A percentile compares a stretch with the other conserved stretches of the same genome.
These are phyloP conservation scores for Epiperipatus broadwayi DNA, from an alignment of 2,888 invertebrate genomes.

Conservation along the genomic window DNA sequence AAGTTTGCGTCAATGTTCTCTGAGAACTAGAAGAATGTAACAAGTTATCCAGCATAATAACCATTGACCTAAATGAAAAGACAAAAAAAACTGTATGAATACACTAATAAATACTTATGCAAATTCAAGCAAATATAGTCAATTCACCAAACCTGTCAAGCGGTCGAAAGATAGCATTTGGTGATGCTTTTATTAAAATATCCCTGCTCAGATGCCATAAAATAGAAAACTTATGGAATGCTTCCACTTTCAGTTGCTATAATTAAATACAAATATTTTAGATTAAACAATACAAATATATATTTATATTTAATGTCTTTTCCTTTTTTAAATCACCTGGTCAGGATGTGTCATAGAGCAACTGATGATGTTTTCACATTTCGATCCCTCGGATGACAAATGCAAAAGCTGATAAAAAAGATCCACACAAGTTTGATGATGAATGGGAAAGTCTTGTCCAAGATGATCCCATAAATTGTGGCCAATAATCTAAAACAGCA, in stretches of 20 bases:
- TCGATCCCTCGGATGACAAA: constrained; percentile 37
- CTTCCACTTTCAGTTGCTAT: constrained; percentile 32
- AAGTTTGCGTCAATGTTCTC: constrained; percentile 46
- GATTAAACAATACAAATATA: too few relatives aligned
- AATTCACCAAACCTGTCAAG: constrained; percentile 49
- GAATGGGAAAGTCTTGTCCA: constrained; percentile 36
- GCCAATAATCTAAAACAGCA: constrained; percentile 40
- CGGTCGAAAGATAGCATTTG: constrained; percentile 28
- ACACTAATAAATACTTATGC: background rate
- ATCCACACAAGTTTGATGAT: constrained; percentile 43
- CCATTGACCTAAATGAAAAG: constrained; percentile 39
- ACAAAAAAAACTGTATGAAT: background rate
- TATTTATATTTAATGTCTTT: too few relatives aligned
- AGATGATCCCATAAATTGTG: constrained; percentile 51
- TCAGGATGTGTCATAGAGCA: constrained; percentile 25
- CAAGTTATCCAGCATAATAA: constrained; percentile 50
- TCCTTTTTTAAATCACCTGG: constrained; percentile 20
- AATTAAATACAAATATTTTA: constrained; percentile 5
- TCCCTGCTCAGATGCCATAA: constrained; percentile 60
- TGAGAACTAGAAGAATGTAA: constrained; percentile 39
- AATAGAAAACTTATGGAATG: constrained; percentile 43
- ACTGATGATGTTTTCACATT: constrained; percentile 51
- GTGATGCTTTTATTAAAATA: constrained; percentile 28
- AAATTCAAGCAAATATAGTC: too few relatives aligned
- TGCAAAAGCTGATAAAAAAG: constrained; percentile 58